These are phyloP conservation scores for Frieseomelitta varia DNA, from an alignment of 1,140 invertebrate species.

Conservation along the genomic window DNA sequence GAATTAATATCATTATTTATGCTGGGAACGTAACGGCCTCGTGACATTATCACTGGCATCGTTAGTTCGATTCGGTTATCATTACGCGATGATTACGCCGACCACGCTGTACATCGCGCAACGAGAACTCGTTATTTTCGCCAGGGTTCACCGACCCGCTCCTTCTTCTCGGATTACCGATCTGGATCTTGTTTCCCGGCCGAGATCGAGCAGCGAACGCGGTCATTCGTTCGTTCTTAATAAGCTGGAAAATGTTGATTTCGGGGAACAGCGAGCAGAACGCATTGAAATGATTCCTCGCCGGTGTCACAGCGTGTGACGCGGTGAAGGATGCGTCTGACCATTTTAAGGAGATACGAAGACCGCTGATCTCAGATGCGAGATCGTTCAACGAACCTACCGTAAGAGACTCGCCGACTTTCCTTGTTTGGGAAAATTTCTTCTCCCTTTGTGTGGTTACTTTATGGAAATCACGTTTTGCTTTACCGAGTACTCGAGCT, in stretches of 20 bases:
- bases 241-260: constrained; percentile 55
- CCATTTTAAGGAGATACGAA: background rate
- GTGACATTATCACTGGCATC: constrained; percentile 65
- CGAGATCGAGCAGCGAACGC: constrained; percentile 49
- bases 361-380: background rate
- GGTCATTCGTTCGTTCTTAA: constrained; percentile 57
- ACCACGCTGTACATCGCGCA: constrained; percentile 48
- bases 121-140: constrained; percentile 57
- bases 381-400: constrained; percentile 5
- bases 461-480: background rate
- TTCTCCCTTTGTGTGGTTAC: background rate
- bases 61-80: constrained; percentile 65
- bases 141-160: background rate
- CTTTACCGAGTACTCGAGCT: background rate
- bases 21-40: constrained; percentile 33
- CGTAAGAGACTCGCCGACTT: background rate
- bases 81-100: constrained; percentile 60
- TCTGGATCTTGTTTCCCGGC: constrained; percentile 40
- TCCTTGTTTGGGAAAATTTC: constrained; percentile 1
- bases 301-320: background rate
- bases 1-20: constrained; percentile 75
- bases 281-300: constrained; percentile 14
- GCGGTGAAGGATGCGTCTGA: constrained; percentile 13
- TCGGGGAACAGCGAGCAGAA: background rate
- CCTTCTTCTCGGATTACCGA: constrained; percentile 51